A percentile compares a stretch with the other conserved stretches of the same genome.
Conservation (phyloP, 2,113 vertebrate species). For the Elgaria multicarinata region DNA sequence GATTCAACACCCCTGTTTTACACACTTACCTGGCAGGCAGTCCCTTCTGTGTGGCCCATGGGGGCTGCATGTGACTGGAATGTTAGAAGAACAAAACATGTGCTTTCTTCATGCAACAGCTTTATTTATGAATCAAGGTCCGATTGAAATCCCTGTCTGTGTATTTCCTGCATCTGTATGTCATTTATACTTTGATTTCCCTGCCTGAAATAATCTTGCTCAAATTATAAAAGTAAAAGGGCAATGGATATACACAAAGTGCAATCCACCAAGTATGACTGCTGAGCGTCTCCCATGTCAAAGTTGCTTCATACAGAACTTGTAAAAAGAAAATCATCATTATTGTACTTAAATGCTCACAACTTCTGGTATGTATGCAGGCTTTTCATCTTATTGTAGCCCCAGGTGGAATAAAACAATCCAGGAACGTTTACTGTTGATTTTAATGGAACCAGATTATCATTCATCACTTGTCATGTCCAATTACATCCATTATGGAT, state of each 20-base stretch:
- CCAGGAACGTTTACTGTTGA: background rate
- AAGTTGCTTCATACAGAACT: background rate
- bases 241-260: background rate
- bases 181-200: background rate
- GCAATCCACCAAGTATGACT: background rate
- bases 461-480: background rate
- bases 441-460: slow-evolving; percentile 3
- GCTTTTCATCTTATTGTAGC: background rate
- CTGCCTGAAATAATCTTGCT: slow-evolving; percentile 7
- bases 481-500: background rate
- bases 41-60: background rate
- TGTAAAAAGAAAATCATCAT: background rate
- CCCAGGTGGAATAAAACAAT: background rate
- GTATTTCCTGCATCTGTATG: background rate
- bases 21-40: background rate
- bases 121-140: background rate
- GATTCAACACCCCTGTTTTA: too few species aligned
- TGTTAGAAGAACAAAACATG: slow-evolving; percentile 4
- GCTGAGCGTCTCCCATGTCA: background rate
- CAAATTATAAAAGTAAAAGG: slow-evolving; percentile 21
- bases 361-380: background rate
- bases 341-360: background rate
- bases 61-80: background rate
- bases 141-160: background rate
- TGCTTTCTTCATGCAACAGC: background rate